Evolutionary conservation across 64 coral and sea anemone species (phyloP).

Genomic region (Platygyra sinensis): DNA sequence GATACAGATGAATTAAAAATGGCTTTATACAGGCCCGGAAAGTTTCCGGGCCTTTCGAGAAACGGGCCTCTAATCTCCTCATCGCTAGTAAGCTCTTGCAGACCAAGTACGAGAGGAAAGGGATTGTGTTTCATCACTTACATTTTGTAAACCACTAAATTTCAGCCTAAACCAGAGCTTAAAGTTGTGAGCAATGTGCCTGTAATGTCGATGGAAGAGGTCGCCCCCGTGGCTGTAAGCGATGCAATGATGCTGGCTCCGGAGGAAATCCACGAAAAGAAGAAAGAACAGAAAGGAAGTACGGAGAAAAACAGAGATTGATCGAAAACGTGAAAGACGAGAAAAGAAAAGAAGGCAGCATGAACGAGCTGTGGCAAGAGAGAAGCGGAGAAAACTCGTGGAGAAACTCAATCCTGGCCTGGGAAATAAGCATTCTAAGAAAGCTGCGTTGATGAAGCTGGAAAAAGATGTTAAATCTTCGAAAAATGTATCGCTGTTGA

Average conservation of each 20-base stretch:
- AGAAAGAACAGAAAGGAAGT: conserved; percentile 77
- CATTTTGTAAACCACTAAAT: not conserved
- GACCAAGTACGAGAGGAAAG: too few species aligned
- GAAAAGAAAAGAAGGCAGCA: conserved; percentile 83
- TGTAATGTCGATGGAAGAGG: conserved; percentile 86
- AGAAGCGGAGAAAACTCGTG: conserved; percentile 72
- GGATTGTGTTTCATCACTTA: too few species aligned
- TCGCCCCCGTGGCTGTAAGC: conserved; percentile 80
- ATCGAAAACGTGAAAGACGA: conserved; percentile 83
- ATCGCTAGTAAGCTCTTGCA: too few species aligned
- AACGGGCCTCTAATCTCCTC: too few species aligned
- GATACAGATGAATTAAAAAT: too few species aligned
- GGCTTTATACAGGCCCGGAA: too few species aligned
- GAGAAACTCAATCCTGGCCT: conserved; percentile 87
- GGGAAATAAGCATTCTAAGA: conserved; percentile 87
- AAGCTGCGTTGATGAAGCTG: conserved; percentile 71
- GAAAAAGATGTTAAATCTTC: conserved; percentile 67
- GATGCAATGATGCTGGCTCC: conserved; percentile 95
- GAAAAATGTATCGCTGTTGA: conserved; percentile 81
- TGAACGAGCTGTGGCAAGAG: conserved; percentile 70
- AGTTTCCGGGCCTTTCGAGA: too few species aligned
- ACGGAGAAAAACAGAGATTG: conserved; percentile 80
- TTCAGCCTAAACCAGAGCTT: conserved; percentile 87
- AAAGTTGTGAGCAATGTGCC: conserved; percentile 85
- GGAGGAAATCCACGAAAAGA: conserved; percentile 94